phyloP scores from a whole-genome alignment of 2,797 vertebrate species.

The Synanceia verrucosa region DNA sequence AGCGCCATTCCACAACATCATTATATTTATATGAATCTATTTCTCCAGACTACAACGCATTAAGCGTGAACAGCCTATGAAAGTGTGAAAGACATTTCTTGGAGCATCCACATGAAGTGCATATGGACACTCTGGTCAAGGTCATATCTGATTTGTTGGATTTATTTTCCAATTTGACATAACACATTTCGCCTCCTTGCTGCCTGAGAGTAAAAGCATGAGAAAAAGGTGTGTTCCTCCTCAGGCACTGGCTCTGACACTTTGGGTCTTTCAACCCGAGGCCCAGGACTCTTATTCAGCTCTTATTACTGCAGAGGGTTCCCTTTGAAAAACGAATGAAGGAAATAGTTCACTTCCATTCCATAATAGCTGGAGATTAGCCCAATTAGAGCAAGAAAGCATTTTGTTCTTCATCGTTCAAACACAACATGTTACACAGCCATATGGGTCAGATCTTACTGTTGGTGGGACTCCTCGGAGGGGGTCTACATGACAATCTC shows the following conservation, averaged over 20 bases:
- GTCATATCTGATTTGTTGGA: slow-evolving; percentile 51
- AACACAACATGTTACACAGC: neutral
- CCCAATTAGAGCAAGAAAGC: slow-evolving; percentile 6
- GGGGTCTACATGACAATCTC: slow-evolving; percentile 11
- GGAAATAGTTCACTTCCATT: neutral
- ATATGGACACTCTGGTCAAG: slow-evolving; percentile 60
- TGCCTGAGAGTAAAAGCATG: neutral
- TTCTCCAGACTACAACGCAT: neutral
- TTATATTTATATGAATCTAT: neutral
- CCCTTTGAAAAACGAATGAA: neutral
- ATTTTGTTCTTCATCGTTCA: neutral
- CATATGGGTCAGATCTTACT: neutral
- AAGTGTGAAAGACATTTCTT: neutral
- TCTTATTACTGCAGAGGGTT: neutral
- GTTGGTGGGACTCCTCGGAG: neutral
- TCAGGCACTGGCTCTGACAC: neutral
- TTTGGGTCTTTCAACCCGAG: neutral
- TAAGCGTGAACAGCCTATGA: neutral
- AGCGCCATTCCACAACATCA: neutral
- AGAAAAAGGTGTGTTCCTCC: neutral
- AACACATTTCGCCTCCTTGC: neutral
- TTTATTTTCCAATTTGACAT: slow-evolving; percentile 3
- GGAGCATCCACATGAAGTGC: slow-evolving; percentile 10
- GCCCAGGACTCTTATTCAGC: neutral
- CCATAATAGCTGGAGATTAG: slow-evolving; percentile 27